These are phyloP conservation scores for Oncorhynchus kisutch DNA, from an alignment of 2,113 vertebrate genomes.

Conservation along the genomic window DNA sequence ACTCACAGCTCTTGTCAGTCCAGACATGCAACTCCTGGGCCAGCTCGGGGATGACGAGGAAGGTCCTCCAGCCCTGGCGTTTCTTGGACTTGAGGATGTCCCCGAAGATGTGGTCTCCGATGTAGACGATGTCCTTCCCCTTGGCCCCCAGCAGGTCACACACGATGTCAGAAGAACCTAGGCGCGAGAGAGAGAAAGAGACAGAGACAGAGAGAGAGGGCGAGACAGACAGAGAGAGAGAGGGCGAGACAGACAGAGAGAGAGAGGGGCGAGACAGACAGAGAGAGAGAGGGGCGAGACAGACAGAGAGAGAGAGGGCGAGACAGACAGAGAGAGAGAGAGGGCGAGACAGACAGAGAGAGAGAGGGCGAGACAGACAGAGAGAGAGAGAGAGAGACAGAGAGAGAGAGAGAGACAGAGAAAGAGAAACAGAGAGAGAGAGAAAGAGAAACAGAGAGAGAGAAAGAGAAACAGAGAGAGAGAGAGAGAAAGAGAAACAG, in stretches of 20 bases:
- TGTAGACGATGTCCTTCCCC: constrained; percentile 98
- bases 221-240: background rate
- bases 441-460: no score
- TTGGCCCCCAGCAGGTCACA: constrained; percentile 95
- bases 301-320: no score
- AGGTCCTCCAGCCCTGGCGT: constrained; percentile 96
- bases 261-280: background rate
- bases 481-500: no score
- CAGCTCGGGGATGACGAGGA: constrained; percentile 94
- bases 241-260: background rate
- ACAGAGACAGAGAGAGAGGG: background rate
- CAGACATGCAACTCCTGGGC: constrained; percentile 98
- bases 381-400: no score
- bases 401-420: no score
- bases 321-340: no score
- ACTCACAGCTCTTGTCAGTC: constrained; percentile 98
- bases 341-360: background rate
- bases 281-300: no score
- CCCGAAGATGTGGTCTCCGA: constrained; percentile 98
- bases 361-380: no score
- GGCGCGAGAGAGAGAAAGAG: background rate
- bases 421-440: no score
- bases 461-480: no score
- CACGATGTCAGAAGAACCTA: constrained; percentile 94
- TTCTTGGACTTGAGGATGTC: constrained; percentile 99